Conservation (phyloP, 2,113 vertebrate genomes). For the Nesospiza acunhae region DNA sequence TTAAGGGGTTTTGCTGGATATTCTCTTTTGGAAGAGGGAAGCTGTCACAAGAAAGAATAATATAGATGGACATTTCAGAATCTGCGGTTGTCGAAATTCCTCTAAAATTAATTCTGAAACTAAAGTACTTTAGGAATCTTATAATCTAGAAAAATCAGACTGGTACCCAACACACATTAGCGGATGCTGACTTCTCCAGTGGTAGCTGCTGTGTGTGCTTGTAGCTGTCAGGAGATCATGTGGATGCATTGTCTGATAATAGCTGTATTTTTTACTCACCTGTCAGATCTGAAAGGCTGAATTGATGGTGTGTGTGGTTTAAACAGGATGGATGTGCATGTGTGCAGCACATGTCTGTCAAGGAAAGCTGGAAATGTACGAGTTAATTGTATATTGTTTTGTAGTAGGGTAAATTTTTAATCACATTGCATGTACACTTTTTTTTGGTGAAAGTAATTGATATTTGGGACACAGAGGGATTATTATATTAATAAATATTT, state of each 20-base stretch:
- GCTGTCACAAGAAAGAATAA: neutral
- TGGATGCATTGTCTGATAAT: constrained; percentile 61
- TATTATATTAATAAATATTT: constrained; percentile 78
- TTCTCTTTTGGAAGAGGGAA: neutral
- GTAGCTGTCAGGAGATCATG: constrained; percentile 67
- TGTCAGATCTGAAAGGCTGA: constrained; percentile 58
- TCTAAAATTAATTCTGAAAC: neutral
- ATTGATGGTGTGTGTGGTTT: constrained; percentile 36
- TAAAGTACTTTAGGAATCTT: neutral
- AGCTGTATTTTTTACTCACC: constrained; percentile 62
- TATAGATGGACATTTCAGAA: neutral
- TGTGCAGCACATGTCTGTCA: neutral
- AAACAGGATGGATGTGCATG: constrained; percentile 13
- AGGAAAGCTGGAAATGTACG: neutral
- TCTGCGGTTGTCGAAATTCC: neutral
- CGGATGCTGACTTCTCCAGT: neutral
- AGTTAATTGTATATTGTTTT: constrained; percentile 69
- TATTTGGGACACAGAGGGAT: constrained; percentile 55
- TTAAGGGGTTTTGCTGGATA: neutral
- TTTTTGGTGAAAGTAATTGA: constrained; percentile 61
- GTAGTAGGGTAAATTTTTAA: constrained; percentile 71
- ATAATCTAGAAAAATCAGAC: neutral
- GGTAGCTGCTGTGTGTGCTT: constrained; percentile 9
- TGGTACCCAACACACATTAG: neutral
- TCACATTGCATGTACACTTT: constrained; percentile 36